Base-by-base conservation (phyloP, 2,797 vertebrate species). In the Galaxias olidus region DNA sequence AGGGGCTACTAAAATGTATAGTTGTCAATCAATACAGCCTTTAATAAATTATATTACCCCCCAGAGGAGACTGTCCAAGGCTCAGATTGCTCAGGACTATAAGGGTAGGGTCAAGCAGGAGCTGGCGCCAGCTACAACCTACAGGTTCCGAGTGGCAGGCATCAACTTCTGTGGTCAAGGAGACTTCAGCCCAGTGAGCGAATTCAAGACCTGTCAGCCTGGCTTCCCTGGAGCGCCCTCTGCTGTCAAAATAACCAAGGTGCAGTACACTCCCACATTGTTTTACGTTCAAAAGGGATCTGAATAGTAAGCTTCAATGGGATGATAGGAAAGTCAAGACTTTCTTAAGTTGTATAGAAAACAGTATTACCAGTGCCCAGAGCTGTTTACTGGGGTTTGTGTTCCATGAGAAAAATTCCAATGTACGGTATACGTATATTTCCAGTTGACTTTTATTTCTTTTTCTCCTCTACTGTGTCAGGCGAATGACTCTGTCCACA, bases 181-280 rank as follows among this genome's bases (percentile, higher is more conserved):
- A 63, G 91, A 93, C 81, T 98, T 97, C 89, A 96, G 97, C 87
- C 93, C 92, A 45, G 79, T 93, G 62, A 95, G 93, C 59, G 96
- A 98, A 87, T 98, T 98, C 90, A 98, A 98, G 85, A 98, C 97
- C 1, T 98, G 97, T 74, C 95, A 95, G 78, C 96, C 96, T 0
- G 98, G 98, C 64, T 98, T 98, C 87, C 98, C 98, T 53, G 97
- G 96, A 77, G 97, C 97, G 40, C 98, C 98, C 63, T 97, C 95
- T 84, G 94, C 96, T 61, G 96, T 99, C 84, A 96, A 92, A 83
- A 98, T 99, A 69, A 93, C 92, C 64, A 98, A 98, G 96, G 98
- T 98, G 77, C 57, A 0, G 1, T 13, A 4, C 17, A 30, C 30
- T 30, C 30, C 30, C 30, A 49, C 44, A 57, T 43, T 41, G 8